A percentile compares a stretch with the other conserved stretches of the same genome.
Conservation (phyloP, 2,888 invertebrate species). For the Spatulosminthurus flaviceps region DNA sequence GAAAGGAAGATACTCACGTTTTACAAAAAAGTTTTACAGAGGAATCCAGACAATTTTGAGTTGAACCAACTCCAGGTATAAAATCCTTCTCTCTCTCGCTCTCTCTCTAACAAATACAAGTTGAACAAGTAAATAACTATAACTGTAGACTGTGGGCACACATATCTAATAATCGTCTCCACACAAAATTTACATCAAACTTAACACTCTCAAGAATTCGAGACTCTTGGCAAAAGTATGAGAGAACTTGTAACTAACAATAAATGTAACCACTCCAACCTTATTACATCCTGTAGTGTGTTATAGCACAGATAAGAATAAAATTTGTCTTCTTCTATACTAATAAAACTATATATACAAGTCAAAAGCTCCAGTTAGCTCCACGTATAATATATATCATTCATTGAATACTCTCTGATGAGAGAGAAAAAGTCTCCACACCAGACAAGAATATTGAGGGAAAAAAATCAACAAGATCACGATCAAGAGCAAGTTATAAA, state of each 20-base stretch:
- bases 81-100: no score
- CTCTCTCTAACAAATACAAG: neutral
- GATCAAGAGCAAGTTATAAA: neutral
- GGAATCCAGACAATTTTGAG: no score
- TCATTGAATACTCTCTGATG: neutral
- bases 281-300: no score
- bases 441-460: neutral
- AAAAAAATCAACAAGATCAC: slow-evolving; percentile 7
- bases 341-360: neutral
- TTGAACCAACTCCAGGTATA: no score
- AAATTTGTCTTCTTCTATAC: no score
- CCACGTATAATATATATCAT: neutral
- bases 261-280: no score
- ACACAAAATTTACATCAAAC: neutral
- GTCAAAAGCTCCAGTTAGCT: neutral
- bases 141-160: slow-evolving; percentile 1
- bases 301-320: no score
- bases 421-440: neutral
- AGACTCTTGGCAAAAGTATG: no score
- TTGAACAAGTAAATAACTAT: neutral
- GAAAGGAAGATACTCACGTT: no score
- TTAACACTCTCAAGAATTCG: neutral
- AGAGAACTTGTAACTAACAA: no score
- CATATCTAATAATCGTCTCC: neutral
- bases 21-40: no score